Percentiles rank a stretch among this genome's conserved stretches.
These are phyloP conservation scores for Dermochelys coriacea DNA, from an alignment of 2,797 vertebrate genomes.

Conservation along the genomic window DNA sequence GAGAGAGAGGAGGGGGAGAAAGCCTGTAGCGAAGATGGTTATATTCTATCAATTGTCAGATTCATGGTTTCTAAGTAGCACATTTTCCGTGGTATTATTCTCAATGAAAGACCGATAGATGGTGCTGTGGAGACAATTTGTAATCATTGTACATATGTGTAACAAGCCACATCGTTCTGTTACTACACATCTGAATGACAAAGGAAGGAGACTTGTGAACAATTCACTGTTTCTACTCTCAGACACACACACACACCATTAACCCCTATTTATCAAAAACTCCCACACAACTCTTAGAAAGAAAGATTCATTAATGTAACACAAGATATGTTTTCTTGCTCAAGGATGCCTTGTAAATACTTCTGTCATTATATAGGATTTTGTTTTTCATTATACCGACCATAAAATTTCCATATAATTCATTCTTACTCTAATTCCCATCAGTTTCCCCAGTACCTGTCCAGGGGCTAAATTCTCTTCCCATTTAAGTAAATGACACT, in stretches of 20 bases:
- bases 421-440: neutral
- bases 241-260: neutral
- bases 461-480: neutral
- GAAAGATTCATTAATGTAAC: neutral
- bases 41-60: neutral
- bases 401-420: neutral
- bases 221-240: neutral
- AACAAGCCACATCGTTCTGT: accelerated
- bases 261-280: neutral
- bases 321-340: neutral
- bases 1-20: neutral
- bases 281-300: accelerated
- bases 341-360: neutral
- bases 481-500: neutral
- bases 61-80: accelerated
- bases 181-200: accelerated
- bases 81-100: accelerated
- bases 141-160: neutral
- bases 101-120: conserved; percentile 40
- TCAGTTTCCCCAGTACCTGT: neutral
- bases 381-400: neutral
- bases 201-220: neutral
- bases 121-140: conserved; percentile 71
- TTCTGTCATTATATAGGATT: neutral
- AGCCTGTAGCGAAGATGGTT: accelerated